Conservation (phyloP, 1,140 invertebrate genomes). For the Prorops nasuta region DNA sequence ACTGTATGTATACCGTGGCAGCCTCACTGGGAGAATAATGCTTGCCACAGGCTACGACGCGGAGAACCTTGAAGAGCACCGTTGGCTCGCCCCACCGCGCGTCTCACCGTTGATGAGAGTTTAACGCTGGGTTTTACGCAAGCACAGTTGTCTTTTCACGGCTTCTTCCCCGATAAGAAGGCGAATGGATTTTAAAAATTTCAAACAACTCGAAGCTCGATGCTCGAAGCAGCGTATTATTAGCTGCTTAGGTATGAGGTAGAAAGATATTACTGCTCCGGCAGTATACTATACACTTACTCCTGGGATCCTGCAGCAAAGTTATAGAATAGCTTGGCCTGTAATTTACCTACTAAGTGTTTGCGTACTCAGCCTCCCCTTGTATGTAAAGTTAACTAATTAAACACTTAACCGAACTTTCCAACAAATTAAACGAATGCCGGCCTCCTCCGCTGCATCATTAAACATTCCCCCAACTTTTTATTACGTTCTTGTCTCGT, state of each 20-base stretch:
- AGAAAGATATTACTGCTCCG: constrained; percentile 24
- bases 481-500: constrained; percentile 23
- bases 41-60: no score
- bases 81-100: no score
- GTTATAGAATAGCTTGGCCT: constrained; percentile 44
- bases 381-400: constrained; percentile 47
- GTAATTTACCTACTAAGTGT: constrained; percentile 51
- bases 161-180: no score
- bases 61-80: no score
- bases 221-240: constrained; percentile 21
- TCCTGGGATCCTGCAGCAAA: constrained; percentile 34
- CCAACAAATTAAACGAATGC: constrained; percentile 45
- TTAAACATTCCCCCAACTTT: constrained; percentile 33
- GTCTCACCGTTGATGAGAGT: no score
- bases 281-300: constrained; percentile 26
- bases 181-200: no score
- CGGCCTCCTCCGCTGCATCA: constrained; percentile 11
- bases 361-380: constrained; percentile 31
- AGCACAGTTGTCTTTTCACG: no score
- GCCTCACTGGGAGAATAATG: no score
- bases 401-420: constrained; percentile 46
- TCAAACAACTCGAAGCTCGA: no score
- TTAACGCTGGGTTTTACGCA: no score
- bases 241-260: constrained; percentile 16
- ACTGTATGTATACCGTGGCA: no score